Evolutionary conservation across 1,140 invertebrate genomes (phyloP).

Genomic region (Calephelis virginiensis): DNA sequence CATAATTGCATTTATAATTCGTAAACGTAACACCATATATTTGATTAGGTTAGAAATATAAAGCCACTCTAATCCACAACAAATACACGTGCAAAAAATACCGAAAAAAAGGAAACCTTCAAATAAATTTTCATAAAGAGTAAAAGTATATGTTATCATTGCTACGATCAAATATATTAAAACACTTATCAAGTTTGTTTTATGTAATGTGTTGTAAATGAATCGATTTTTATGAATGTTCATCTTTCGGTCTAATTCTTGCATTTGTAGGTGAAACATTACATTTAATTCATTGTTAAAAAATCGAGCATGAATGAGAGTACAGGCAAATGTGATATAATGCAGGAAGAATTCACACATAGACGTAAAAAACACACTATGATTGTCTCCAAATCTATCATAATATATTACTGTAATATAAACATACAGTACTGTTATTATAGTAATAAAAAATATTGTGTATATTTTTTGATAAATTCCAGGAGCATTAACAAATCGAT

Average conservation of each 20-base stretch:
- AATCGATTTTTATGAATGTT: constrained; percentile 36
- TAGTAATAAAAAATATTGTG: constrained; percentile 31
- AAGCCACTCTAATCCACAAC: constrained; percentile 38
- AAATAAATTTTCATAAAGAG: neutral
- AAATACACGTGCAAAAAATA: constrained; percentile 29
- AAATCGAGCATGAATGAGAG: constrained; percentile 45
- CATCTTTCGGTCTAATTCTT: constrained; percentile 51
- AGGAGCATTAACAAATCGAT: constrained; percentile 44
- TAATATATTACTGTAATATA: neutral
- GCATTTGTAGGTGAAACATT: constrained; percentile 46
- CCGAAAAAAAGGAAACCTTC: constrained; percentile 24
- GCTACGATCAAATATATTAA: constrained; percentile 2
- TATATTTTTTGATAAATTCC: constrained; percentile 44
- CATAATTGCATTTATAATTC: constrained; percentile 51
- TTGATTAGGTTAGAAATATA: constrained; percentile 41
- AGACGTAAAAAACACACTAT: neutral
- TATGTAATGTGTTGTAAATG: constrained; percentile 30
- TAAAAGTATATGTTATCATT: constrained; percentile 15
- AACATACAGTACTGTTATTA: neutral
- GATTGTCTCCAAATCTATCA: neutral
- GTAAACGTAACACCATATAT: constrained; percentile 42
- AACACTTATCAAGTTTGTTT: constrained; percentile 32
- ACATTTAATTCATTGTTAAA: constrained; percentile 38
- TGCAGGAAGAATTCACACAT: constrained; percentile 20
- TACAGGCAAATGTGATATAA: constrained; percentile 29